Base-by-base conservation (phyloP, 2,888 invertebrate genomes). In the Hartigia nigra region DNA sequence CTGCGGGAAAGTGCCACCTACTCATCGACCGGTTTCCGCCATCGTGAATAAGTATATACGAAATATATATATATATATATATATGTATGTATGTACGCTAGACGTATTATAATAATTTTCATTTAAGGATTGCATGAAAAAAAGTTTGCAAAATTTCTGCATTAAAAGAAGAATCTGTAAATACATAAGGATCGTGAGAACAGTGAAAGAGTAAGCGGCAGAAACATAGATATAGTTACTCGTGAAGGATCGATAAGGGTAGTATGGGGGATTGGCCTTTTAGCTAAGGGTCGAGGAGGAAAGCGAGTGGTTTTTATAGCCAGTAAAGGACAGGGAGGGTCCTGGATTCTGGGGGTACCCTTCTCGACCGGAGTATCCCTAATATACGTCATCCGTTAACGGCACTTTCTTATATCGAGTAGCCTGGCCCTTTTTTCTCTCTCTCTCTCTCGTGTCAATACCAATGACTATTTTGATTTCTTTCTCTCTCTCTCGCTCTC, bases 221-320 rank as follows among this genome's bases (percentile, higher is more conserved):
- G 78, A 72, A 86, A 84, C 78, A 81, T 84, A 81, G 81, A 55
- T 55, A 55, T 55, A 55, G 55, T 23, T 55, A 23, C 55, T 55
- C 9, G 23, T 55, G 23, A 23, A 55, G 82, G 90, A 91, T 91
- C 91, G 90, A 91, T 90, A 91, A 86, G 81, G 79, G 78, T 78
- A 77, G 86, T 85, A 86, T 85, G 86, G 87, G 85, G 85, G 87
- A 90, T 91, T 91, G 91, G 91, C 91, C 91, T 91, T 91, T 91
- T 91, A 89, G 88, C 85, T 86, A 86, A 91, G 90, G 88, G 89
- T 88, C 88, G 88, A 86, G 87, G 86, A 89, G 87, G 87, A 88
- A 88, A 88, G 87, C 91, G 91, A 91, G 91, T 91, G 91, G 91
- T 91, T 91, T 91, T 91, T 91, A 91, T 91, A 90, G 91, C 88